phyloP scores from a whole-genome alignment of 2,888 invertebrate genomes.

The Xanthostigma xanthostigma region DNA sequence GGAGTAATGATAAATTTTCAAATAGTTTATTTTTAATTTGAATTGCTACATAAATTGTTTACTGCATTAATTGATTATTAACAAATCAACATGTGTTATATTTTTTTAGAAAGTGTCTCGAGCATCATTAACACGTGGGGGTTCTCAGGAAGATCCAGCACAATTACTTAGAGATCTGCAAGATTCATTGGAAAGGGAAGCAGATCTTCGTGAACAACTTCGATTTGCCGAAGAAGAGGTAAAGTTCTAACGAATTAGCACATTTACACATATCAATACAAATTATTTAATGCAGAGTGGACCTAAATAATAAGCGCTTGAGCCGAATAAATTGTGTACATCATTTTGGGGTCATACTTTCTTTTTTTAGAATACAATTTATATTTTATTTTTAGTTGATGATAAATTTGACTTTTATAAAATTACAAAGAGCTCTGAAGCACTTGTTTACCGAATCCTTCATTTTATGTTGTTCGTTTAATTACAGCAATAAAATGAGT shows the following conservation, averaged over 20 bases:
- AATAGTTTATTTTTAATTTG: no score
- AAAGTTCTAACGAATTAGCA: slow-evolving; percentile 10
- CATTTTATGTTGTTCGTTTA: no score
- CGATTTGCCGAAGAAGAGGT: slow-evolving; percentile 89
- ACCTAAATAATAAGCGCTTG: no score
- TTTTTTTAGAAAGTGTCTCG: slow-evolving; percentile 48
- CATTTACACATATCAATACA: slow-evolving; percentile 1
- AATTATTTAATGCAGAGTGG: background rate
- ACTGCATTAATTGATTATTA: background rate
- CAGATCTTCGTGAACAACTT: slow-evolving; percentile 83
- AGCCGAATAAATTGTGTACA: no score
- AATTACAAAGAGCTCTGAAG: no score
- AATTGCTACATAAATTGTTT: background rate
- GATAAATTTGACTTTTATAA: no score
- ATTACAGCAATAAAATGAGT: no score
- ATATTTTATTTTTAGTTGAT: no score
- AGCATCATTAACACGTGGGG: slow-evolving; percentile 59
- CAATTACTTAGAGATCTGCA: slow-evolving; percentile 75
- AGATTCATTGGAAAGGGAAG: slow-evolving; percentile 85
- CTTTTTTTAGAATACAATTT: no score
- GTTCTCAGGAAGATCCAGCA: slow-evolving; percentile 66
- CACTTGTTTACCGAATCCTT: no score
- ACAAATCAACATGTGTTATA: slow-evolving; percentile 1
- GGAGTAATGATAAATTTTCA: slow-evolving; percentile 27
- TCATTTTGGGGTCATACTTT: no score